These are phyloP conservation scores for Cepaea hortensis DNA, from an alignment of 2,888 invertebrate genomes.

Conservation along the genomic window DNA sequence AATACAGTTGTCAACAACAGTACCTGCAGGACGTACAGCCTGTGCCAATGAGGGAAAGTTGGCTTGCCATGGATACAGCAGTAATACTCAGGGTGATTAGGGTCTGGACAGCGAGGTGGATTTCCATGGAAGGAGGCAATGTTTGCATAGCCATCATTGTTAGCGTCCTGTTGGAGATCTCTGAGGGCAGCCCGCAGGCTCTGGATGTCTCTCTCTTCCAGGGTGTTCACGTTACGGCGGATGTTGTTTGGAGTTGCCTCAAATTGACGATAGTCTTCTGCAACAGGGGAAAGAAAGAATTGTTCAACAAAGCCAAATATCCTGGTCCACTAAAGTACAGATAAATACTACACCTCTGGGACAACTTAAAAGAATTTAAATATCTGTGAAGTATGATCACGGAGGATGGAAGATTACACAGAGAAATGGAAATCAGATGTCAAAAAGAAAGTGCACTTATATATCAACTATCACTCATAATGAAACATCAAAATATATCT, in stretches of 20 bases:
- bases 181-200: slow-evolving; percentile 53
- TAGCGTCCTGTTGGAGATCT: slow-evolving; percentile 49
- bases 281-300: neutral
- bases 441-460: too few relatives aligned
- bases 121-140: slow-evolving; percentile 45
- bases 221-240: slow-evolving; percentile 46
- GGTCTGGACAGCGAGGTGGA: slow-evolving; percentile 40
- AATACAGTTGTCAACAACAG: neutral
- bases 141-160: slow-evolving; percentile 48
- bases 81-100: neutral
- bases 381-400: too few relatives aligned
- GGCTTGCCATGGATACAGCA: slow-evolving; percentile 51
- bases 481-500: too few relatives aligned
- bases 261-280: neutral
- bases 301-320: neutral
- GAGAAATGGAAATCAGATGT: too few relatives aligned
- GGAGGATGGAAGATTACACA: too few relatives aligned
- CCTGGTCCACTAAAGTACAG: neutral
- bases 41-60: slow-evolving; percentile 53
- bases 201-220: slow-evolving; percentile 52
- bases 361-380: too few relatives aligned
- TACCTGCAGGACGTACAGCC: slow-evolving; percentile 43
- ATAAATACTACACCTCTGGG: neutral
- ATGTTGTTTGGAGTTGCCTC: slow-evolving; percentile 47
- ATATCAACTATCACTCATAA: too few relatives aligned